Base-by-base conservation (phyloP, 2,888 invertebrate species). In the Polyommatus icarus region DNA sequence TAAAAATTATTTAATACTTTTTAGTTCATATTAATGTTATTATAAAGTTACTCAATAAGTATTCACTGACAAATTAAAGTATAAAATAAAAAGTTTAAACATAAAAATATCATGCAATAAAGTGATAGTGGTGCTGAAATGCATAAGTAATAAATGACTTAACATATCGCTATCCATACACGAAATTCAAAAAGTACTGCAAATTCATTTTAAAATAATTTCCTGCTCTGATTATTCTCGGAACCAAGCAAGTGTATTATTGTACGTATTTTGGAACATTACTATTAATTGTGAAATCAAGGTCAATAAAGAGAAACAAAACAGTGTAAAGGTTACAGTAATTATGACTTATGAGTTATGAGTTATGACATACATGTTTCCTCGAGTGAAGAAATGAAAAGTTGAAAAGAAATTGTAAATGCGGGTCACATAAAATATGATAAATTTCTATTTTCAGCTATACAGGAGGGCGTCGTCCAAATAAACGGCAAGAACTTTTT, bases 401-500 rank as follows among this genome's bases (percentile, higher is more conserved):
- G 7, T 46, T 57, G 1, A 59, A n/a, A 59, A 20, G 57, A 4
- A 59, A 57, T 57, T n/a, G 15, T n/a, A 20, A 61, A 10, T 20
- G 20, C 8, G 8, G 20, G 59, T 61, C 7, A 24, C 24, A 20
- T 2, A 59, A n/a, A n/a, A n/a, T n/a, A 24, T 61, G 15, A 0
- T 40, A 40, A 8, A 3, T 57, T 29, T 59, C 6, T 36, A 6
- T 57, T 57, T 76, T 36, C 84, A 93, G 93, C 86, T 32, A 79
- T 90, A 15, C 85, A 84, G 73, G 87, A 90, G 32, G 89, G 90
- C 1, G 87, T 92, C 1, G 87, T 93, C 0, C 96, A 96, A 87
- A 94, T 96, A 78, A 96, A 96, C 84, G 87, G 91, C 72, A 95
- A 96, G 82, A 95, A 92, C 32, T 95, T 96, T 83, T 87, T 94